Evolutionary conservation across 1,140 invertebrate species (phyloP).

Genomic region (Spodoptera litura): DNA sequence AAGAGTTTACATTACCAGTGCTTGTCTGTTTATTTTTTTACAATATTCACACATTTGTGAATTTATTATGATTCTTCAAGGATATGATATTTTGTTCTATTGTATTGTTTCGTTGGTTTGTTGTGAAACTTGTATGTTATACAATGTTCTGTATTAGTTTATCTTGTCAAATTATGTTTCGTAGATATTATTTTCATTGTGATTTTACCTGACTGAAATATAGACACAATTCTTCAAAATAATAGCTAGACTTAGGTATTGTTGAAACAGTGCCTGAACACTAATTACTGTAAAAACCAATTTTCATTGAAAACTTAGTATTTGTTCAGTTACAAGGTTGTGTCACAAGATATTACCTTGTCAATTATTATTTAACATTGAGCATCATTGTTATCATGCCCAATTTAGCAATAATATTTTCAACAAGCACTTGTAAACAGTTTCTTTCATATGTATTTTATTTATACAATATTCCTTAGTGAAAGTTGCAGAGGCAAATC

Average conservation of each 20-base stretch:
- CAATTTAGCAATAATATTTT: constrained; percentile 18
- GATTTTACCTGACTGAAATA: no score
- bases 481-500: constrained; percentile 7
- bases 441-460: neutral
- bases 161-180: no score
- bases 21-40: constrained; percentile 13
- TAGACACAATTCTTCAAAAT: no score
- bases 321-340: constrained; percentile 20
- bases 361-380: constrained; percentile 4
- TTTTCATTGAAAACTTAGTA: constrained; percentile 10
- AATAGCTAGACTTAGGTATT: no score
- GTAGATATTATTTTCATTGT: no score
- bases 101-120: no score
- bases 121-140: no score
- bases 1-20: constrained; percentile 12
- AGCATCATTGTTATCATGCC: constrained; percentile 4
- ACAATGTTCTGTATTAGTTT: no score
- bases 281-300: constrained; percentile 3
- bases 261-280: no score
- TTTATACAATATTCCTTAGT: neutral
- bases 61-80: neutral
- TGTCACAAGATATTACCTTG: constrained; percentile 26
- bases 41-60: neutral
- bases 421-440: neutral
- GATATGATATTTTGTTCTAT: neutral